Conservation (phyloP, 1,140 invertebrate species). For the Hetaerina americana region DNA sequence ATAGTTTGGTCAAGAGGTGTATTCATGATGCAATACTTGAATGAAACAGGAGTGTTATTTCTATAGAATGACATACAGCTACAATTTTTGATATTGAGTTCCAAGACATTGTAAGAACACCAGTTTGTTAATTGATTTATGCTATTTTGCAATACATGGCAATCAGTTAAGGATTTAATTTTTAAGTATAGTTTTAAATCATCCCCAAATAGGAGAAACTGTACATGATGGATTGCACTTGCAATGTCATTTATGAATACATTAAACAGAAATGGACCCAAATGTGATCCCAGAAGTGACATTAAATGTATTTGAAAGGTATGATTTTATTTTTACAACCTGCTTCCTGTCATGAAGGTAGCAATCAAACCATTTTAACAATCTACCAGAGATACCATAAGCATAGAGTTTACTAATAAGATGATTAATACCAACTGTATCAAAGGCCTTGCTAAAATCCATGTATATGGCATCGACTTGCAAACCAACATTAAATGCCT, state of each 20-base stretch:
- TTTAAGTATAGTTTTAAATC: too few relatives aligned
- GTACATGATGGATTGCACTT: neutral
- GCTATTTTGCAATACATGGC: too few relatives aligned
- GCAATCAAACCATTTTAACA: slow-evolving; percentile 1
- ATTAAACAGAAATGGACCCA: neutral
- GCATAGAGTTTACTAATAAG: slow-evolving; percentile 4
- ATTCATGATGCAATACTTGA: too few relatives aligned
- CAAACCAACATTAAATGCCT: neutral
- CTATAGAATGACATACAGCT: too few relatives aligned
- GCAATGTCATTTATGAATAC: neutral
- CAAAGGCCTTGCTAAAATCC: slow-evolving; percentile 13
- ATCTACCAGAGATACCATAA: neutral
- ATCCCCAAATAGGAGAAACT: neutral
- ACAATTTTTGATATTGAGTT: too few relatives aligned
- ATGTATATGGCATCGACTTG: slow-evolving; percentile 2
- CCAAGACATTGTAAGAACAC: too few relatives aligned
- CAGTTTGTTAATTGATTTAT: too few relatives aligned
- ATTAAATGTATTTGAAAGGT: neutral
- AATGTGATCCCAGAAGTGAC: neutral
- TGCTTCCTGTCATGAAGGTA: slow-evolving; percentile 2
- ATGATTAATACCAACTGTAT: slow-evolving; percentile 2
- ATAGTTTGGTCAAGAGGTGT: too few relatives aligned
- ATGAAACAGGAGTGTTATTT: too few relatives aligned
- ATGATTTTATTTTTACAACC: neutral
- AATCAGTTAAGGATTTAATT: too few relatives aligned